phyloP scores from a whole-genome alignment of 1,140 invertebrate species.

The Akabosia matsudoensis region DNA sequence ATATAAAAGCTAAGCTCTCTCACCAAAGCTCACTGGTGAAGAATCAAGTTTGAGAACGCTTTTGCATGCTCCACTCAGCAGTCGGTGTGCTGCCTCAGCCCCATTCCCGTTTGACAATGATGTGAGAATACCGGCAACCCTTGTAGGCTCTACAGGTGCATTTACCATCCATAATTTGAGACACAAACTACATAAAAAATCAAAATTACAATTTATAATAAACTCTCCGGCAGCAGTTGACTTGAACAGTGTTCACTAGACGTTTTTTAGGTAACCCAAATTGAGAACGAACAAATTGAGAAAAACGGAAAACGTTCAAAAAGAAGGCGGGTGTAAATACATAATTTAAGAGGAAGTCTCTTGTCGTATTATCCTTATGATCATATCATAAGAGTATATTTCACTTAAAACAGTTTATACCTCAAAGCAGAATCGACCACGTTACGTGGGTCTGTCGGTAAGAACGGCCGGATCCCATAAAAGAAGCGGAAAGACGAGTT shows the following conservation, averaged over 20 bases:
- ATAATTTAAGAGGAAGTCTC: not conserved
- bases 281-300: too few species aligned
- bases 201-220: not conserved
- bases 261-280: too few species aligned
- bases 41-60: not conserved
- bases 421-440: not conserved
- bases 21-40: conserved; percentile 8
- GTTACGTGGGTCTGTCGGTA: not conserved
- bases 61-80: not conserved
- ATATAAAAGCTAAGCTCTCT: not conserved
- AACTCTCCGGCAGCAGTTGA: too few species aligned
- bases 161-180: conserved; percentile 2
- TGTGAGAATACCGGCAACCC: not conserved
- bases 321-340: too few species aligned
- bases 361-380: not conserved
- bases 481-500: conserved; percentile 24
- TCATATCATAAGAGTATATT: conserved; percentile 1
- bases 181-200: not conserved
- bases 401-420: not conserved
- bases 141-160: not conserved
- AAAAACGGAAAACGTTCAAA: not conserved
- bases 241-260: too few species aligned
- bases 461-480: conserved; percentile 14
- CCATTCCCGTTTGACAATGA: not conserved
- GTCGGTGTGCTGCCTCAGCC: not conserved